Evolutionary conservation across 2,888 invertebrate species (phyloP).

Genomic region (Nemurella pictetii): DNA sequence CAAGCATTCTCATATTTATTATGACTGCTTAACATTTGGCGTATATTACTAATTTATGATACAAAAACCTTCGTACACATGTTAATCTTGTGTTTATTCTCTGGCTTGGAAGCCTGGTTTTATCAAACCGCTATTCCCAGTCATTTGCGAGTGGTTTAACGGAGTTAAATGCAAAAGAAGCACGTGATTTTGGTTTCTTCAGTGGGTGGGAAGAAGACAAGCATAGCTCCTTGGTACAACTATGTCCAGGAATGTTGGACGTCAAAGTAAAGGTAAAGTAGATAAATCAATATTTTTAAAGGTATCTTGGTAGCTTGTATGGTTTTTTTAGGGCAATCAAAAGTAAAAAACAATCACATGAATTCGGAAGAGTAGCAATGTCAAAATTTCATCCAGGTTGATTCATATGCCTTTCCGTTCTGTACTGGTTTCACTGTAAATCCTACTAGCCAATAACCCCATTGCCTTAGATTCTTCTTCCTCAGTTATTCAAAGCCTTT

Average conservation of each 20-base stretch:
- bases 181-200: background rate
- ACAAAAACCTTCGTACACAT: background rate
- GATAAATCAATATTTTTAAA: conserved; percentile 7
- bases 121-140: background rate
- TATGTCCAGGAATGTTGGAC: conserved; percentile 32
- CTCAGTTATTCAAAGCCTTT: conserved; percentile 9
- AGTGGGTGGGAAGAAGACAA: conserved; percentile 28
- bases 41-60: background rate
- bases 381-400: conserved; percentile 31
- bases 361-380: conserved; percentile 31
- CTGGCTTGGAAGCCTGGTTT: background rate
- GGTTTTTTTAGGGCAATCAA: background rate
- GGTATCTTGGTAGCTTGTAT: conserved; percentile 13
- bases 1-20: background rate
- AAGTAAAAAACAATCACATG: background rate
- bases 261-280: background rate
- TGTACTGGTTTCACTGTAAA: conserved; percentile 32
- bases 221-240: conserved; percentile 27
- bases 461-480: background rate
- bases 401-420: conserved; percentile 28
- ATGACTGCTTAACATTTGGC: too few relatives aligned
- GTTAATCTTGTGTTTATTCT: background rate
- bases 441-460: background rate
- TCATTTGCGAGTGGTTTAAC: background rate
- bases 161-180: background rate